Evolutionary conservation across 2,888 invertebrate genomes (phyloP).

Genomic region (Aphidius colemani): DNA sequence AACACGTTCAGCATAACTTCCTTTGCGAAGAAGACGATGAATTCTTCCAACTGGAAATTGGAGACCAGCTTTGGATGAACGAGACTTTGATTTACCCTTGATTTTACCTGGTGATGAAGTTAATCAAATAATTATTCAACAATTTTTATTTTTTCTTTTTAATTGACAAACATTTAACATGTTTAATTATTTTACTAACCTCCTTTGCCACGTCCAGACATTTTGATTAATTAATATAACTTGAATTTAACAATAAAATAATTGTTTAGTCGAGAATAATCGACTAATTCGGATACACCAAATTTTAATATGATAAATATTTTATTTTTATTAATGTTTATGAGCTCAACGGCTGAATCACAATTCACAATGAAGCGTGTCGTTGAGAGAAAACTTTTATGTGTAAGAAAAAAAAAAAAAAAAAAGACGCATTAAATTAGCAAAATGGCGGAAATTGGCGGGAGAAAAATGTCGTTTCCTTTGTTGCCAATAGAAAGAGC

Average conservation of each 20-base stretch:
- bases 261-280: background rate
- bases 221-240: slow-evolving; percentile 22
- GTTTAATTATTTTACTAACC: slow-evolving; percentile 38
- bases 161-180: background rate
- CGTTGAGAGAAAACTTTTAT: background rate
- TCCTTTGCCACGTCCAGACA: slow-evolving; percentile 51
- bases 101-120: slow-evolving; percentile 42
- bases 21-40: slow-evolving; percentile 65
- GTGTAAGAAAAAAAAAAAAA: background rate
- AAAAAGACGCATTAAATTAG: background rate
- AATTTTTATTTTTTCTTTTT: background rate
- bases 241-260: background rate
- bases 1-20: slow-evolving; percentile 67
- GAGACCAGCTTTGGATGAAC: slow-evolving; percentile 63
- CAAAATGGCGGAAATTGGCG: background rate
- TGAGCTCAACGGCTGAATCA: background rate
- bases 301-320: slow-evolving; percentile 25
- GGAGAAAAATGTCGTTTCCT: background rate
- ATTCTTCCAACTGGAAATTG: slow-evolving; percentile 66
- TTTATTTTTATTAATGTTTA: background rate
- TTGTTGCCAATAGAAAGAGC: no score
- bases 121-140: background rate
- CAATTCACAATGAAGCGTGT: no score
- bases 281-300: no score
- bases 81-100: slow-evolving; percentile 53